Evolutionary conservation across 2,888 invertebrate genomes (phyloP).

Genomic region (Blera fallax): DNA sequence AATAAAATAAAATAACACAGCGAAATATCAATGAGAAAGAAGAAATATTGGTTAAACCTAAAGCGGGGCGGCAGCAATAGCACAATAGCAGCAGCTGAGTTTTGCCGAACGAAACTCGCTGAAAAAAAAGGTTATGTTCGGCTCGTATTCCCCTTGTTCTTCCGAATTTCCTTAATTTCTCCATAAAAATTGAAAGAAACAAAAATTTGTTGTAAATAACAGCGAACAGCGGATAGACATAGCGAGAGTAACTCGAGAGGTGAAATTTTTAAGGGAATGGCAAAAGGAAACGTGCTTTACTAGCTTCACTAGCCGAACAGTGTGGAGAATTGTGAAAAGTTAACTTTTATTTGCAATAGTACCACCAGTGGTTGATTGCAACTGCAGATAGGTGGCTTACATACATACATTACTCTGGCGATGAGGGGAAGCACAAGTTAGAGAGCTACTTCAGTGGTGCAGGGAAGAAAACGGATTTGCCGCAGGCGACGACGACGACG

Average conservation of each 20-base stretch:
- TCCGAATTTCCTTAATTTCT: slow-evolving; percentile 63
- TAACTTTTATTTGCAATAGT: slow-evolving; percentile 59
- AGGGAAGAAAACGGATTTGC: slow-evolving; percentile 45
- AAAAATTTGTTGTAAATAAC: slow-evolving; percentile 55
- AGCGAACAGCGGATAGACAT: slow-evolving; percentile 8
- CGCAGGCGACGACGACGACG: slow-evolving; percentile 36
- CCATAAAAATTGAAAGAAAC: slow-evolving; percentile 47
- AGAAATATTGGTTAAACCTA: slow-evolving; percentile 34
- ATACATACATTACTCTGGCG: not conserved
- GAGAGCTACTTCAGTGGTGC: slow-evolving; percentile 36
- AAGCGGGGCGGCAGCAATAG: not conserved
- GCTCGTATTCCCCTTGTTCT: not conserved
- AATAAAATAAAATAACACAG: slow-evolving; percentile 37
- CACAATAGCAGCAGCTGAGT: slow-evolving; percentile 9
- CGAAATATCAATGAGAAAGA: slow-evolving; percentile 43
- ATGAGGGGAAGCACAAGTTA: not conserved
- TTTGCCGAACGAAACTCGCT: slow-evolving; percentile 36
- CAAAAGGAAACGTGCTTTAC: not conserved
- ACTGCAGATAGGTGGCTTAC: slow-evolving; percentile 61
- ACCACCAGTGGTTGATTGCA: slow-evolving; percentile 60
- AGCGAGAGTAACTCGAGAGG: no score
- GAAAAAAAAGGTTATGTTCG: slow-evolving; percentile 32
- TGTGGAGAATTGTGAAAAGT: slow-evolving; percentile 31
- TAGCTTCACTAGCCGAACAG: slow-evolving; percentile 7
- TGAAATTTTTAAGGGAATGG: not conserved